Base-by-base conservation (phyloP, 2,888 invertebrate species). In the Noctua comes region DNA sequence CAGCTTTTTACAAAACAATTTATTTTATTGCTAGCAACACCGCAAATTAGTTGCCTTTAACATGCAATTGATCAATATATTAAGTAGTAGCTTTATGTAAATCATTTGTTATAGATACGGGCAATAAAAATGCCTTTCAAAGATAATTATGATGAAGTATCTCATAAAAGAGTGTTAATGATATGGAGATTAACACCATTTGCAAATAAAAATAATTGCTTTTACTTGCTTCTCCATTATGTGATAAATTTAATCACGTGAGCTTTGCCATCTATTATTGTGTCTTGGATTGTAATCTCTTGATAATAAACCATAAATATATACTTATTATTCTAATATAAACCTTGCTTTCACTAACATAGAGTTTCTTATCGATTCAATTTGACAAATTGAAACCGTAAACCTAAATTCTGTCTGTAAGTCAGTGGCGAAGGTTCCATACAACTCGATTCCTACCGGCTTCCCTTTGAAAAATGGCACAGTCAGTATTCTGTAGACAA, bases 11-110 rank as follows among this genome's bases (percentile, higher is more conserved):
- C 65, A 66, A 78, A 78, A 73, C 74, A 72, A 79, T 69, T 79
- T 84, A 74, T 76, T 84, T 83, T 76, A 74, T 73, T 84, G 68
- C 64, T 65, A 51, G 59, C 62, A 71, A 76, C 73, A 46, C 54
- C 43, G 40, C 71, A 74, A 84, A 84, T 84, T 71, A 72, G 71
- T 68, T 64, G 54, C 36, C 16, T 71, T 59, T 73, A 79, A 65
- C 83, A 84, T 77, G 83, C 84, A 72, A 76, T 77, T 77, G 74
- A 80, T 84, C 62, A 77, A n/a, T n/a, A n/a, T n/a, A n/a, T n/a
- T n/a, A n/a, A 48, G 13, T 73, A 68, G 51, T 70, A 59, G 68
- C 62, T 62, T 16, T 84, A 84, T 84, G 83, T 74, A 84, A 84
- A 84, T 77, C 24, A 68, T 51, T 74, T 72, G 64, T 40, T 43